Evolutionary conservation across 2,113 vertebrate species (phyloP).

Genomic region (Synodontis membranacea): DNA sequence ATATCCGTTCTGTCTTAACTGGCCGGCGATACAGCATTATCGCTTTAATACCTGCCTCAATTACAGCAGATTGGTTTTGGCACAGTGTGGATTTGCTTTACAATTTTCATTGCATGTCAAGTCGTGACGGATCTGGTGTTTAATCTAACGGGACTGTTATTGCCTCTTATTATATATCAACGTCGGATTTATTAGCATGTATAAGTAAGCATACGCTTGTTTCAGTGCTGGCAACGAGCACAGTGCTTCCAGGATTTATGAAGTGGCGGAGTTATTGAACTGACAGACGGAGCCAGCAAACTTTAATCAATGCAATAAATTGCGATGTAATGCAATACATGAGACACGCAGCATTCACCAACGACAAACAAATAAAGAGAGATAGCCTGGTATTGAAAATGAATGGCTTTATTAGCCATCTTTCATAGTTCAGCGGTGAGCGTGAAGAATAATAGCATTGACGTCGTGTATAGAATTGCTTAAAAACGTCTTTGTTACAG

Average conservation of each 20-base stretch:
- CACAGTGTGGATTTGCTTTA: slow-evolving; percentile 17
- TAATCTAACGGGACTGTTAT: slow-evolving; percentile 27
- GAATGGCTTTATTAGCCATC: background rate
- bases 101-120: slow-evolving; percentile 11
- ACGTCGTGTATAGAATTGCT: background rate
- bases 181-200: slow-evolving; percentile 39
- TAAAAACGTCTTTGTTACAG: background rate
- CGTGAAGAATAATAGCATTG: background rate
- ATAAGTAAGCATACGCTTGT: slow-evolving; percentile 21
- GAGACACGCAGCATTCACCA: slow-evolving; percentile 21
- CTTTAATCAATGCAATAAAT: slow-evolving; percentile 48
- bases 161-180: slow-evolving; percentile 11
- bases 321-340: slow-evolving; percentile 31
- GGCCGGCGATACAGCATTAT: slow-evolving; percentile 21
- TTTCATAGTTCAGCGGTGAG: background rate
- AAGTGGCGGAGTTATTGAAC: slow-evolving; percentile 41
- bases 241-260: slow-evolving; percentile 35
- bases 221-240: slow-evolving; percentile 32
- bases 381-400: background rate
- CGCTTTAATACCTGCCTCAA: slow-evolving; percentile 5
- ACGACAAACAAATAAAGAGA: slow-evolving; percentile 36
- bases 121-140: slow-evolving; percentile 19
- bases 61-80: slow-evolving; percentile 21
- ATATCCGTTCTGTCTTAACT: background rate
- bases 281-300: slow-evolving; percentile 36